These are phyloP conservation scores for Cassiopea xamachana DNA, from an alignment of 30 jellyfish, hydroid and myxozoan genomes.

Conservation along the genomic window DNA sequence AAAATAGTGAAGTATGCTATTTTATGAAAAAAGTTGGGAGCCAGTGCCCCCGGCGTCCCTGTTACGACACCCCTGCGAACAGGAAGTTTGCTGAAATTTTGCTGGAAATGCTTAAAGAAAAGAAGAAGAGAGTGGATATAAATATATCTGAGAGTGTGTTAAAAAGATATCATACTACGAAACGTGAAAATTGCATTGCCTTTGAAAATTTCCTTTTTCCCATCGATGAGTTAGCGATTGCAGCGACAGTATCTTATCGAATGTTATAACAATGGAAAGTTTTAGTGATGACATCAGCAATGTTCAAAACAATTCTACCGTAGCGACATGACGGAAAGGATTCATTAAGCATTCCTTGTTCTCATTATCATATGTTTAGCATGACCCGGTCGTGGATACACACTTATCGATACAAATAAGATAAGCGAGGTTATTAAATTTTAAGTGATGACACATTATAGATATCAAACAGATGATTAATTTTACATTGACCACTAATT, in stretches of 20 bases:
- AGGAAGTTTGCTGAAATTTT: not conserved
- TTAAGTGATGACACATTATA: constrained; percentile 14
- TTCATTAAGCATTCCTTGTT: not conserved
- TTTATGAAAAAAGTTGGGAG: too few species aligned
- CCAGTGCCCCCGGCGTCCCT: too few species aligned
- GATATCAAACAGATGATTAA: constrained; percentile 26
- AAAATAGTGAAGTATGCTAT: too few species aligned
- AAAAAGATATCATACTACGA: not conserved
- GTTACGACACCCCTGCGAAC: not conserved
- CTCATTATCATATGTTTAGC: not conserved
- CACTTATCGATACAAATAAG: not conserved
- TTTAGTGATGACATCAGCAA: too few species aligned
- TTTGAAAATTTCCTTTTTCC: too few species aligned
- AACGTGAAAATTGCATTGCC: not conserved
- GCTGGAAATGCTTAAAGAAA: not conserved
- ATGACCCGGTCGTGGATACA: constrained; percentile 4
- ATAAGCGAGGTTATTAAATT: constrained; percentile 8
- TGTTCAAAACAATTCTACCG: too few species aligned
- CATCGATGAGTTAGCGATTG: too few species aligned
- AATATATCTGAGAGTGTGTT: not conserved
- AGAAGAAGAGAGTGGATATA: not conserved
- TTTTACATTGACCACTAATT: constrained; percentile 33
- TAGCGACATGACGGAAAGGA: too few species aligned
- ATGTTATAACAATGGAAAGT: too few species aligned
- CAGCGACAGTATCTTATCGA: too few species aligned